Percentiles rank a stretch among this genome's conserved stretches.
Evolutionary conservation across 2,888 invertebrate genomes (phyloP).

Genomic region (Sepioteuthis lessoniana): DNA sequence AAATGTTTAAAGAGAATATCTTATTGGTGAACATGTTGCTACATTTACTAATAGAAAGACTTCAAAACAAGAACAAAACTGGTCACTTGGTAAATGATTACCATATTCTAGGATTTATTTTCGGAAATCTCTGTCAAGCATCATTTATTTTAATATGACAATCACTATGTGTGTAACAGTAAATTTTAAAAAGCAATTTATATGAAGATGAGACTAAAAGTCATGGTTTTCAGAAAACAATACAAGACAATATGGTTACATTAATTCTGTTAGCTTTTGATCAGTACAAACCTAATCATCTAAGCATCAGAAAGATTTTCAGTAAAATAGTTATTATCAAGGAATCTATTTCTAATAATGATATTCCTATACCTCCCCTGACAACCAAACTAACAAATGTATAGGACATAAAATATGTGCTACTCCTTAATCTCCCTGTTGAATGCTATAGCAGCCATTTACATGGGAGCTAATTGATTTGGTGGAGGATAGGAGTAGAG

Average conservation of each 20-base stretch:
- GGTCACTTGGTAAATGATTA: background rate
- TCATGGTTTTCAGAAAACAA: background rate
- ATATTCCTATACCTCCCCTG: background rate
- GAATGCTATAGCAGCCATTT: background rate
- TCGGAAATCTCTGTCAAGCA: background rate
- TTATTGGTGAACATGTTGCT: background rate
- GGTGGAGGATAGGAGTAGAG: background rate
- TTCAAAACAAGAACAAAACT: background rate
- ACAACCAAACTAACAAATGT: too few relatives aligned
- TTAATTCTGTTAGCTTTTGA: background rate
- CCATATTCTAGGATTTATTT: background rate
- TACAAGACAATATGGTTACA: too few relatives aligned
- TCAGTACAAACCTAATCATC: background rate
- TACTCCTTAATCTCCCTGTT: too few relatives aligned
- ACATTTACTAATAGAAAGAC: background rate
- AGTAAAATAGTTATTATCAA: background rate
- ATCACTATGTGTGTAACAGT: background rate
- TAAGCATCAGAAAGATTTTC: background rate
- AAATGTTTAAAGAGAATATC: background rate
- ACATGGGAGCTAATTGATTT: slow-evolving; percentile 4
- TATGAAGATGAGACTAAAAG: background rate
- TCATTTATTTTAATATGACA: background rate
- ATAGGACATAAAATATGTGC: too few relatives aligned
- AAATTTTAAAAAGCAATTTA: background rate
- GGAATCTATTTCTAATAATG: background rate